A percentile compares a stretch with the other conserved stretches of the same genome.
phyloP scores from a whole-genome alignment of 2,797 vertebrate species.

The Tauraco hartlaubi region DNA sequence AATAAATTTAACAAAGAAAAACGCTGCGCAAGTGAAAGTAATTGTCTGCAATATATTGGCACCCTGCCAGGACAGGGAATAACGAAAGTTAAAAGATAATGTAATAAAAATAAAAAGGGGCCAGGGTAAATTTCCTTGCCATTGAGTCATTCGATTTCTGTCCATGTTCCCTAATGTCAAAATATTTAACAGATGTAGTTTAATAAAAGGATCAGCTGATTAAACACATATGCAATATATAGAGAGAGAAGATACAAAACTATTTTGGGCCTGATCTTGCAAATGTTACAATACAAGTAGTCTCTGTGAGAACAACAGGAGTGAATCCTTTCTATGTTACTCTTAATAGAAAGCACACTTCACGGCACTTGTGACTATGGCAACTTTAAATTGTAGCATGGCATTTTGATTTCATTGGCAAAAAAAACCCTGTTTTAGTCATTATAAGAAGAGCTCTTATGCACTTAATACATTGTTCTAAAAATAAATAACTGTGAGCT shows the following conservation, averaged over 20 bases:
- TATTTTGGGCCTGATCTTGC: not conserved
- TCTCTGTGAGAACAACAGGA: not conserved
- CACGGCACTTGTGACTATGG: not conserved
- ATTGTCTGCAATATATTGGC: not conserved
- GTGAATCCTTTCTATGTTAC: not conserved
- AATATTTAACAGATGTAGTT: not conserved
- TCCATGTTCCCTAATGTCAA: not conserved
- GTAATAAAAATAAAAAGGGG: not conserved
- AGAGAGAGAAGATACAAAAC: not conserved
- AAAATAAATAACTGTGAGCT: not conserved
- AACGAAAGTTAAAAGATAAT: conserved; percentile 3
- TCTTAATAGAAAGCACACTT: not conserved
- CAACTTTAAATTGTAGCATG: not conserved
- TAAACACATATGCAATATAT: not conserved
- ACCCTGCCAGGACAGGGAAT: not conserved
- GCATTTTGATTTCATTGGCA: not conserved
- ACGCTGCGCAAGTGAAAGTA: not conserved
- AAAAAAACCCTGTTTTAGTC: not conserved
- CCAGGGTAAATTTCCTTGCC: not conserved
- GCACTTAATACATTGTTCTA: not conserved
- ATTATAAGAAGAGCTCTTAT: not conserved
- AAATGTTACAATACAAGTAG: not conserved
- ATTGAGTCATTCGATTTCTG: not conserved
- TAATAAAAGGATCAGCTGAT: not conserved
- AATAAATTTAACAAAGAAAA: conserved; percentile 31